Conservation (phyloP, 2,113 vertebrate species). For the Mesitornis unicolor region DNA sequence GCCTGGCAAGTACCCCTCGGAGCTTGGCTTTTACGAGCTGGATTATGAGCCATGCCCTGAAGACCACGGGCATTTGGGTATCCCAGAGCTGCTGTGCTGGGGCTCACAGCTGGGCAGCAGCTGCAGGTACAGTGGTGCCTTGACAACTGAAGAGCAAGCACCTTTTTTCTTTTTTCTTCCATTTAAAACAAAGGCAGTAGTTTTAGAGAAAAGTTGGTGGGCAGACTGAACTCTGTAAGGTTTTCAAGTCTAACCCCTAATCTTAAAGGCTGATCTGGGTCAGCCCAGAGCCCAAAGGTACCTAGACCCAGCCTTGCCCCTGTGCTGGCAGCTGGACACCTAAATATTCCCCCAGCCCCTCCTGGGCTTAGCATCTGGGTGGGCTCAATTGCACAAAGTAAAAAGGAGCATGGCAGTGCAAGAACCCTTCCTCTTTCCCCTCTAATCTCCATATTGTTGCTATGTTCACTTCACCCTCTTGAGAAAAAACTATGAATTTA, state of each 20-base stretch:
- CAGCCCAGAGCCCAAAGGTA: background rate
- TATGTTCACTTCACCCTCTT: background rate
- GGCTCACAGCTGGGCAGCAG: rapidly evolving
- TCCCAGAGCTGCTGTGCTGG: background rate
- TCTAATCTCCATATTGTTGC: background rate
- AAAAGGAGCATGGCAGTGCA: background rate
- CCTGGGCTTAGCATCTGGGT: rapidly evolving
- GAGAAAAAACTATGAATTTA: background rate
- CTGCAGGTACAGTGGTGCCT: background rate
- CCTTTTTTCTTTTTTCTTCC: too few relatives aligned
- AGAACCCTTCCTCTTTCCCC: background rate
- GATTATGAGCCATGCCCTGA: background rate
- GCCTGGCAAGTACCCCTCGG: background rate
- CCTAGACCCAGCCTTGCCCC: background rate
- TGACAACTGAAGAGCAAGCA: background rate
- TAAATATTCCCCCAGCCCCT: background rate
- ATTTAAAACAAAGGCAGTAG: background rate
- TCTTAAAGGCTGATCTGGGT: background rate
- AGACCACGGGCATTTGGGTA: background rate
- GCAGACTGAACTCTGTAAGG: background rate
- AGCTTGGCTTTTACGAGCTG: background rate
- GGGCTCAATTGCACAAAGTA: background rate
- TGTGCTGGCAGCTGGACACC: background rate
- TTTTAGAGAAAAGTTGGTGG: background rate
- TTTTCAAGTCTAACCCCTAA: background rate